These are phyloP conservation scores for Acanthornis magna DNA, from an alignment of 2,797 vertebrate species.

Conservation along the genomic window DNA sequence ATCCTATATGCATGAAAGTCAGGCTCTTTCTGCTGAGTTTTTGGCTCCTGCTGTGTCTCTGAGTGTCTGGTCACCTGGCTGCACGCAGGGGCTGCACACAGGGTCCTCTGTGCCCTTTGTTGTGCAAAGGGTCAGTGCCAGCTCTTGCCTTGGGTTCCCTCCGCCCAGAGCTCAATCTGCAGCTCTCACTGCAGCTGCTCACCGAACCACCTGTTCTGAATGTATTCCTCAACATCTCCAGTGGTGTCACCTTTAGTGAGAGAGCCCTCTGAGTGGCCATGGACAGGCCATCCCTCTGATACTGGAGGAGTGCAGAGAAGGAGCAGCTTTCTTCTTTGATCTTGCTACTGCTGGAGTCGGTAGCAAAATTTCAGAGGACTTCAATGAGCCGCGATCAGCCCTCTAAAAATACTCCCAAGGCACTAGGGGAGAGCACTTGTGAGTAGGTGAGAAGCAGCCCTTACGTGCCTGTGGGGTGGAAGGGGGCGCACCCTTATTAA, in stretches of 20 bases:
- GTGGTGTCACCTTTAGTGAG: background rate
- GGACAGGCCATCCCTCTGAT: background rate
- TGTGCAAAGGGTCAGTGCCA: background rate
- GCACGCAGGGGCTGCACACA: background rate
- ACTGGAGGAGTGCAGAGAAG: background rate
- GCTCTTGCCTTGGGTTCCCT: background rate
- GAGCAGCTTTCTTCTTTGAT: background rate
- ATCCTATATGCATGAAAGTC: background rate
- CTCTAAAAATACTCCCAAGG: background rate
- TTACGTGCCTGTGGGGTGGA: background rate
- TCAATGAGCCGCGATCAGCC: background rate
- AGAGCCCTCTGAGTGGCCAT: background rate
- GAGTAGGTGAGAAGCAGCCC: background rate
- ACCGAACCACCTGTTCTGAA: background rate
- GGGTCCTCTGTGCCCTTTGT: background rate
- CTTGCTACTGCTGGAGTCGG: background rate
- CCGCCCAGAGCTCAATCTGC: background rate
- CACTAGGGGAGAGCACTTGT: background rate
- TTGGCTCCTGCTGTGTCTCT: background rate
- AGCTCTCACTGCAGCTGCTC: background rate
- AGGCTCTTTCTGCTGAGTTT: background rate
- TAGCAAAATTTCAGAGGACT: background rate
- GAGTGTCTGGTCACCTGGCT: background rate
- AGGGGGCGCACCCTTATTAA: background rate
- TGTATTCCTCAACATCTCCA: background rate